These are phyloP conservation scores for Arvicanthis niloticus DNA, from an alignment of 2,113 vertebrate species.

Conservation along the genomic window DNA sequence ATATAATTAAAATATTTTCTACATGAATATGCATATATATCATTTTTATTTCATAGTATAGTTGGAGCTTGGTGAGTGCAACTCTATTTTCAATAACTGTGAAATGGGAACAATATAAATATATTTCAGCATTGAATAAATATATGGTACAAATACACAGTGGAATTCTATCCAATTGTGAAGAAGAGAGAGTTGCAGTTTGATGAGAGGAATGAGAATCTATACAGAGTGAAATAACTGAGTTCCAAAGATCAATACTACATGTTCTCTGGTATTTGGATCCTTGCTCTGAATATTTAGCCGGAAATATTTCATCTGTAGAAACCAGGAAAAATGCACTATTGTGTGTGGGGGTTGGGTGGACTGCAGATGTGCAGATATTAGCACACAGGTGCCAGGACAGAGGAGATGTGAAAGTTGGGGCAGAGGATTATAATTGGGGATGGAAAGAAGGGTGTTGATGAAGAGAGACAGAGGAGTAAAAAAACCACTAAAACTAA, in stretches of 20 bases:
- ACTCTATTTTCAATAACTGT: neutral
- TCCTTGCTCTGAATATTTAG: neutral
- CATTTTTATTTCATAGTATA: neutral
- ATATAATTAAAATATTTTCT: neutral
- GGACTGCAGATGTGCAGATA: neutral
- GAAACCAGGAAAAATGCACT: no score
- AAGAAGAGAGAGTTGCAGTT: neutral
- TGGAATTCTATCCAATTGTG: neutral
- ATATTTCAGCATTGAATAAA: no score
- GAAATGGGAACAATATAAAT: neutral
- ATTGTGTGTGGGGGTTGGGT: accelerated
- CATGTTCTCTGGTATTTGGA: neutral
- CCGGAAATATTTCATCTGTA: neutral
- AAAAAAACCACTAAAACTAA: neutral
- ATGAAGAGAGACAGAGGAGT: neutral
- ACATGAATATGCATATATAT: neutral
- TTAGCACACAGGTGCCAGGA: neutral
- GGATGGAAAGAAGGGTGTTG: neutral
- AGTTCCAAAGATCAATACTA: no score
- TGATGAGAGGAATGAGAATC: neutral
- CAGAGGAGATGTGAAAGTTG: neutral
- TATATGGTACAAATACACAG: neutral
- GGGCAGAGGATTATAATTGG: neutral
- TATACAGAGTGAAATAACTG: neutral
- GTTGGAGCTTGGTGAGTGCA: neutral